Conservation (phyloP, 2,113 vertebrate genomes). For the Caracal caracal region DNA sequence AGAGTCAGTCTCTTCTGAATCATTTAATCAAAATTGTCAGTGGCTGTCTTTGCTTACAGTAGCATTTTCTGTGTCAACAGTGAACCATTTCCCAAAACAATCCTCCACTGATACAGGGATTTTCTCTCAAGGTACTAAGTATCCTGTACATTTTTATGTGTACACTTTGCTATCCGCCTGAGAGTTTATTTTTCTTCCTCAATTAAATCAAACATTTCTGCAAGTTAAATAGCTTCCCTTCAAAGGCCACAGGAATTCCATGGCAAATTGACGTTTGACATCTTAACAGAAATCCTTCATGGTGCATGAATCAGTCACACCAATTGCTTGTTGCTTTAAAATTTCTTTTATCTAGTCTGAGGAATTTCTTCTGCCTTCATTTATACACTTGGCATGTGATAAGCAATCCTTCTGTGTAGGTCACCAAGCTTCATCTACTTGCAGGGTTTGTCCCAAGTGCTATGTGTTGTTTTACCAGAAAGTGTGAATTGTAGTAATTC, state of each 20-base stretch:
- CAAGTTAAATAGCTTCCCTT: not conserved
- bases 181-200: not conserved
- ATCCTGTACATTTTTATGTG: not conserved
- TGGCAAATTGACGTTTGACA: not conserved
- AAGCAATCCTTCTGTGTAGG: not conserved
- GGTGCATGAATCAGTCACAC: not conserved
- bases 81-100: not conserved
- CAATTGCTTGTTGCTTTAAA: not conserved
- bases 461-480: not conserved
- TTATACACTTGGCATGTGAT: not conserved
- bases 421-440: not conserved
- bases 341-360: not conserved
- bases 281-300: not conserved
- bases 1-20: not conserved
- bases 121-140: not conserved
- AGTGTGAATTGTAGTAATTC: not conserved
- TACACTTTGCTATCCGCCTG: not conserved
- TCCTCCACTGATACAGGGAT: not conserved
- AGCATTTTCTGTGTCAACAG: not conserved
- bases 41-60: not conserved
- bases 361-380: not conserved
- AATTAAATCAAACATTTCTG: not conserved
- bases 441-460: not conserved
- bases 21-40: not conserved
- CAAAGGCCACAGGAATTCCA: not conserved